Evolutionary conservation across 1,140 invertebrate genomes (phyloP), one percentile per base, ranked within the genome.

Genomic region (Zaprionus gabonicus): DNA sequence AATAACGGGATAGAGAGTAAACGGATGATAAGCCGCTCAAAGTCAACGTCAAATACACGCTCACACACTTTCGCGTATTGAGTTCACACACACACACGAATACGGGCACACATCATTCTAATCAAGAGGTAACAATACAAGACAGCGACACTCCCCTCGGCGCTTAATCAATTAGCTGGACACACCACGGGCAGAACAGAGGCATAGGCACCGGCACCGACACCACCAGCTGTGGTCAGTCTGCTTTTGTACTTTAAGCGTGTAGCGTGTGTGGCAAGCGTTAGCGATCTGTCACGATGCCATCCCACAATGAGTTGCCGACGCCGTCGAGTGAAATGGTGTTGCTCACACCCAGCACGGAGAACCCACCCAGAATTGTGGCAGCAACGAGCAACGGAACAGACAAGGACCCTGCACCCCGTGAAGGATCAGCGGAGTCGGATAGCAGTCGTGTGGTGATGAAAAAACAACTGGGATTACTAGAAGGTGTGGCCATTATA

Each of bases 401-500:
- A 3, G 59, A 46, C 4, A 76, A 74, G 36, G 62, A 75, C 9
- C 38, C 15, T 25, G 63, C 31, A 0, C 36, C 64, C 38, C 82
- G 82, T 10, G 91, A 91, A 60, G 91, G 80, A 46, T 92, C 91
- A 17, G 82, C 79, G 3, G 91, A 92, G 31, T 91, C 91, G 13
- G 76, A 84, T 27, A 87, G 46, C 65, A 92, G 91, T 38, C 77
- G 91, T 92, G 94, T 97, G 3, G 94, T 95, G 79, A 95, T 97
- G 94, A 96, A 97, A 77, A 97, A 97, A 88, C 95, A 97, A 80
- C 93, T 98, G 1, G 97, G 97, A 1, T 91, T 98, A 25, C 93
- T 97, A 15, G 97, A 98, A 93, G 97, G 97, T 9, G 96, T 97
- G 34, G 96, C 96, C 44, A 97, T 98, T 64, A 97, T 98, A 87